Conservation (phyloP, 1,140 invertebrate genomes). For the Drosophila nikananu region DNA sequence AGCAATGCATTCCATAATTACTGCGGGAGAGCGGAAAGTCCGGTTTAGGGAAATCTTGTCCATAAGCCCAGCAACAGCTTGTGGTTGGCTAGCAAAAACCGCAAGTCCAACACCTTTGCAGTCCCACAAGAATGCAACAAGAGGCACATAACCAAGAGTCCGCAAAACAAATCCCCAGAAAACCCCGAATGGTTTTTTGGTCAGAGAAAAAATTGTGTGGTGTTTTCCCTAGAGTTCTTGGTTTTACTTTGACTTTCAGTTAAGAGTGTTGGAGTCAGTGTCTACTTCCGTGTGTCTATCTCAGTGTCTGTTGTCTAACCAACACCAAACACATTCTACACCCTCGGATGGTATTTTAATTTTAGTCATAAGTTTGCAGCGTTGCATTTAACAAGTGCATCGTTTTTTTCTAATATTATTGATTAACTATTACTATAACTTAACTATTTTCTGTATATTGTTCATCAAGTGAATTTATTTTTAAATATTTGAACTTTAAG, state of each 20-base stretch:
- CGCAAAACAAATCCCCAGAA: conserved; percentile 36
- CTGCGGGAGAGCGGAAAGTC: not conserved
- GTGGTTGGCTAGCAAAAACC: conserved; percentile 21
- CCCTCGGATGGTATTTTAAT: not conserved
- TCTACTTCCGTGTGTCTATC: not conserved
- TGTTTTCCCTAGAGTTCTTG: conserved; percentile 8
- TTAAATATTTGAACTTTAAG: not conserved
- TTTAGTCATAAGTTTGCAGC: not conserved
- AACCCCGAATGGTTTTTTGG: conserved; percentile 14
- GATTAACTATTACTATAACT: no score
- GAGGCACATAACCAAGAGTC: conserved; percentile 11
- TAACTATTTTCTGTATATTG: not conserved
- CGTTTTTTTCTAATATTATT: not conserved
- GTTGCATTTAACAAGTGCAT: not conserved
- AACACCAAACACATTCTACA: conserved; percentile 59
- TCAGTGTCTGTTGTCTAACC: conserved; percentile 29
- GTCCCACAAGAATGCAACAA: conserved; percentile 32
- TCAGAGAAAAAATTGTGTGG: conserved; percentile 26
- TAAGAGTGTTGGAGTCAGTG: conserved; percentile 3
- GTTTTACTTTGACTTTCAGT: conserved; percentile 12
- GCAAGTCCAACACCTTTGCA: conserved; percentile 43
- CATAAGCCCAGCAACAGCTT: conserved; percentile 11
- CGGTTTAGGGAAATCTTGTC: not conserved
- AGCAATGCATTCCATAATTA: conserved; percentile 45
- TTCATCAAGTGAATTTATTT: not conserved